A percentile compares a stretch with the other conserved stretches of the same genome.
These are phyloP conservation scores for Choloepus didactylus DNA, from an alignment of 2,797 vertebrate species.

Conservation along the genomic window DNA sequence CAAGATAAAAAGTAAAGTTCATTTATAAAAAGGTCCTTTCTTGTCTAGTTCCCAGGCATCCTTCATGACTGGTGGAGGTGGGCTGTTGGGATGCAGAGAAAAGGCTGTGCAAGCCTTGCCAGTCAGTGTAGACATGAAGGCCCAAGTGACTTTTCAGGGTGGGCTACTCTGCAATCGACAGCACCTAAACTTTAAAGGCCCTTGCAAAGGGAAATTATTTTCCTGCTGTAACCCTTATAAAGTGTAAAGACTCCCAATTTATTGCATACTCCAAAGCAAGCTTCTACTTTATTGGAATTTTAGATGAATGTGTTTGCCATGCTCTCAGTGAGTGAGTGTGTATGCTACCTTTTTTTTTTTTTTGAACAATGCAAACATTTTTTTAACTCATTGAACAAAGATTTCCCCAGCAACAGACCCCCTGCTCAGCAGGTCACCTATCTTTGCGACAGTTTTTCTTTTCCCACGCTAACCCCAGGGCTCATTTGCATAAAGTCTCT, in stretches of 20 bases:
- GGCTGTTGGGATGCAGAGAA: constrained; percentile 70
- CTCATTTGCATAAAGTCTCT: constrained; percentile 98
- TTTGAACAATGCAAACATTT: constrained; percentile 92
- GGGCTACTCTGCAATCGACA: constrained; percentile 52
- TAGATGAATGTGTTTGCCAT: constrained; percentile 89
- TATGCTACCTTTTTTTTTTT: constrained; percentile 85
- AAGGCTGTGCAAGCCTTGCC: constrained; percentile 68
- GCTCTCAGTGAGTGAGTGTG: constrained; percentile 86
- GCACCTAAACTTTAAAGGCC: constrained; percentile 84
- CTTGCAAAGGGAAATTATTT: constrained; percentile 86
- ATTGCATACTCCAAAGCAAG: constrained; percentile 85
- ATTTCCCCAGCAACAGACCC: constrained; percentile 96
- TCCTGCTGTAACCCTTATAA: constrained; percentile 85
- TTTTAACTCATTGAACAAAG: constrained; percentile 94
- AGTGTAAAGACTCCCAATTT: constrained; percentile 87
- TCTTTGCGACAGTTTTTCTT: constrained; percentile 95
- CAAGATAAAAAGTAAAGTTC: constrained; percentile 63
- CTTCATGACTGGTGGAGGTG: neutral
- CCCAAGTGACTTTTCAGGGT: constrained; percentile 78
- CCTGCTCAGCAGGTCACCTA: constrained; percentile 98
- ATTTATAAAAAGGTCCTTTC: constrained; percentile 17
- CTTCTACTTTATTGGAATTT: constrained; percentile 88
- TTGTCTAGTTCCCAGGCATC: constrained; percentile 17
- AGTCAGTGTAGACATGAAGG: constrained; percentile 69
- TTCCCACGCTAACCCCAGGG: constrained; percentile 99